Percentiles rank a stretch among this genome's conserved stretches.
phyloP scores from a whole-genome alignment of 2,113 vertebrate genomes.

The Hirundichthys speculiger region DNA sequence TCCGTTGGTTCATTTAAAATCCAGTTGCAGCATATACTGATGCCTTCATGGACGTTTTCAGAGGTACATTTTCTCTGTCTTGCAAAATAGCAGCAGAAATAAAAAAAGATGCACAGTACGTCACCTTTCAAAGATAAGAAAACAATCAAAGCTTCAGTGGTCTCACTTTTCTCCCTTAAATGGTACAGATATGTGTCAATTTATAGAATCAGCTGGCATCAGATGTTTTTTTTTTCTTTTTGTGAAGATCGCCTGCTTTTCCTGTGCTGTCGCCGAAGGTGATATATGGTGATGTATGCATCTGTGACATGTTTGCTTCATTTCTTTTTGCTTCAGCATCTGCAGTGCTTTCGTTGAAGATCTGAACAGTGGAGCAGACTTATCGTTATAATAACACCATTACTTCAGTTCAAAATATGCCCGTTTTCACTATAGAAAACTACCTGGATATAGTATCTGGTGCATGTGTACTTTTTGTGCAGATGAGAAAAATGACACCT shows the following conservation, averaged over 20 bases:
- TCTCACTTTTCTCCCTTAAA: constrained; percentile 5
- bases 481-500: neutral
- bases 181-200: neutral
- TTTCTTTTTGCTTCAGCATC: constrained; percentile 16
- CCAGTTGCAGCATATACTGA: constrained; percentile 11
- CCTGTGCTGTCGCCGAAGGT: neutral
- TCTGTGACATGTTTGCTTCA: constrained; percentile 4
- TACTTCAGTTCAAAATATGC: too few species aligned
- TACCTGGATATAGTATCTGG: neutral
- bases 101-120: neutral
- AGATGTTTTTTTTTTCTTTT: neutral
- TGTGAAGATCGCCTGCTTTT: constrained; percentile 31
- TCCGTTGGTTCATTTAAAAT: constrained; percentile 32
- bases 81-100: constrained; percentile 9
- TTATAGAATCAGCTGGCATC: constrained; percentile 5
- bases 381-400: too few species aligned
- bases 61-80: constrained; percentile 18
- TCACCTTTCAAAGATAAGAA: neutral
- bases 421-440: neutral
- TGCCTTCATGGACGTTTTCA: constrained; percentile 29
- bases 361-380: neutral
- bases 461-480: neutral
- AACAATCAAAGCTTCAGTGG: neutral
- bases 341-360: constrained; percentile 14
- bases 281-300: constrained; percentile 25